Base-by-base conservation (phyloP, 2,113 vertebrate species). In the Cacatua alba region DNA sequence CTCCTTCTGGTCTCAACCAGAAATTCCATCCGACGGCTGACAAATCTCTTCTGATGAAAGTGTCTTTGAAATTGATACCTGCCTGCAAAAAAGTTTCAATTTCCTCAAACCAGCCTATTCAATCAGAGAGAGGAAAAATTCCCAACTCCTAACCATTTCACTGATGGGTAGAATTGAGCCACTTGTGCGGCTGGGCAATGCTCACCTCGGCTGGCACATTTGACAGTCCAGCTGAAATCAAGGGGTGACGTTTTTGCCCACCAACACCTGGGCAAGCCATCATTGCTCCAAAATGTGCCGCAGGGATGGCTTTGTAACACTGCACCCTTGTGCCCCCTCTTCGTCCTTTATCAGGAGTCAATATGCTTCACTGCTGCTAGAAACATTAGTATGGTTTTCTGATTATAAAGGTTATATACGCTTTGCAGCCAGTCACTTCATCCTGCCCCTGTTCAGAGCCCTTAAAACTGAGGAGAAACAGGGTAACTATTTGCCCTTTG, bases 21-120 rank as follows among this genome's bases (percentile, higher is more conserved):
- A 97, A 97, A 97, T 92, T 76, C 94, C 95, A 97, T 96, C 95
- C 44, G 9, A 91, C 0, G 65, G 95, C 91, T 97, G 95, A 97
- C 94, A 97, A 97, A 97, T 94, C 95, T 95, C 78, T 87, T 68
- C 95, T 96, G 86, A 95, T 95, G 93, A 95, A 96, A 95, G 70
- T 95, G 91, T 68, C 96, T 97, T 97, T 96, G 96, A 97, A 97
- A 95, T 44, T 11, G 84, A 95, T 94, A 95, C 94, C 57, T 57
- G 74, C 52, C 77, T 72, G 48, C 33, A 76, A 86, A 85, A 74
- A 93, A 65, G 80, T 64, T 95, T 95, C 53, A 1, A 69, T 87
- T 94, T 92, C 84, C 84, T 79, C 74, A 81, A 94, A 79, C 55
- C 88, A 90, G 92, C 51, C 84, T 87, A 95, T 94, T 91, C 87